These are phyloP conservation scores for Metallyticus violacea DNA, from an alignment of 2,888 invertebrate genomes.

Conservation along the genomic window DNA sequence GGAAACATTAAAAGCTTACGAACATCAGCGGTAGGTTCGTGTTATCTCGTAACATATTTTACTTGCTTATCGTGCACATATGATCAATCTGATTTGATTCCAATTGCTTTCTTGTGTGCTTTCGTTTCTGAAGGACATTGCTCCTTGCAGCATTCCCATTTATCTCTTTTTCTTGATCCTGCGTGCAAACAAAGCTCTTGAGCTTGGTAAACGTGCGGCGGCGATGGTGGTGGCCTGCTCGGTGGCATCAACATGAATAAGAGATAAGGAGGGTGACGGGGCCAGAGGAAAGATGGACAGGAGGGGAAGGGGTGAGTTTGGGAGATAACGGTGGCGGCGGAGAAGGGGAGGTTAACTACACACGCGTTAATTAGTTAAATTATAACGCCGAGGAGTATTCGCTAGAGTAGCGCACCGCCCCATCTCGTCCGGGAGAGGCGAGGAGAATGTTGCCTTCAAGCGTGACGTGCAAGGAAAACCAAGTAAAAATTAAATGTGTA, in stretches of 20 bases:
- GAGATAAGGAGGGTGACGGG: neutral
- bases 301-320: neutral
- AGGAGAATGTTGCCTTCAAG: neutral
- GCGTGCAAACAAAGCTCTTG: constrained; percentile 11
- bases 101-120: no score
- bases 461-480: neutral
- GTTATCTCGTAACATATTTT: no score
- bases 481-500: neutral
- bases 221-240: neutral
- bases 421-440: neutral
- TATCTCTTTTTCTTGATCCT: neutral
- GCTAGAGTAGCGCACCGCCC: neutral
- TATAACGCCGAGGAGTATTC: neutral
- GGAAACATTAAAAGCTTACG: no score
- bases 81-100: neutral
- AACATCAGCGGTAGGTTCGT: no score
- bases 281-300: neutral
- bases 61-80: neutral
- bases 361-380: constrained; percentile 10
- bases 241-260: neutral
- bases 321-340: no score
- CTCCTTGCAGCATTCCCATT: neutral
- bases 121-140: neutral
- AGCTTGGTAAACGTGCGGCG: constrained; percentile 3
- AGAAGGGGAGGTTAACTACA: constrained; percentile 5